These are phyloP conservation scores for Phacellophora camtschatica DNA, from an alignment of 30 jellyfish, hydroid and myxozoan genomes.

Conservation along the genomic window DNA sequence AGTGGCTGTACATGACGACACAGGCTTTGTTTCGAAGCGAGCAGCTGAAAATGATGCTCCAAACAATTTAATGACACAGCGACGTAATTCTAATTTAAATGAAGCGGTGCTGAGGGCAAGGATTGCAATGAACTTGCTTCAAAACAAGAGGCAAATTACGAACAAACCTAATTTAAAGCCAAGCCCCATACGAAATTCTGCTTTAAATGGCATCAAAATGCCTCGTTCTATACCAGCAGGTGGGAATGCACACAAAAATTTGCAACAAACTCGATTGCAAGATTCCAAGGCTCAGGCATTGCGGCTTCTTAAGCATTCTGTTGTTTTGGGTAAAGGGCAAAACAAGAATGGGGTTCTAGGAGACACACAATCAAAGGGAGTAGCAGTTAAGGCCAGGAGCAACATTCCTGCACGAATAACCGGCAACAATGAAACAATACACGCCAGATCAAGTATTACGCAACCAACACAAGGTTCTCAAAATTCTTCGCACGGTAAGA, in stretches of 20 bases:
- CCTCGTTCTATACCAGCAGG: not conserved
- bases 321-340: conserved; percentile 2
- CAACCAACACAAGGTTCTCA: conserved; percentile 25
- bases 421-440: not conserved
- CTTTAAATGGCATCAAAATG: not conserved
- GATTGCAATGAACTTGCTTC: conserved; percentile 21
- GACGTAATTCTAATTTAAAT: not conserved
- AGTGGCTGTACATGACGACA: not conserved
- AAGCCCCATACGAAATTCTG: not conserved
- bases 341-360: conserved; percentile 68
- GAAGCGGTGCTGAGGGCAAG: conserved; percentile 69
- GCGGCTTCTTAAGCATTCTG: conserved; percentile 28
- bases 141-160: conserved; percentile 3
- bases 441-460: not conserved
- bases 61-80: conserved; percentile 4
- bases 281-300: conserved; percentile 73
- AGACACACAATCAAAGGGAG: conserved; percentile 54
- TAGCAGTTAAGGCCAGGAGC: not conserved
- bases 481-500: conserved; percentile 41
- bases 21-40: not conserved
- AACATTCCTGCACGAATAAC: not conserved
- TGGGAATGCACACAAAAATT: not conserved
- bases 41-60: conserved; percentile 21
- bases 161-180: not conserved
- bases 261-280: conserved; percentile 41